These are phyloP conservation scores for Xenentodon cancila DNA, from an alignment of 2,797 vertebrate genomes.

Conservation along the genomic window DNA sequence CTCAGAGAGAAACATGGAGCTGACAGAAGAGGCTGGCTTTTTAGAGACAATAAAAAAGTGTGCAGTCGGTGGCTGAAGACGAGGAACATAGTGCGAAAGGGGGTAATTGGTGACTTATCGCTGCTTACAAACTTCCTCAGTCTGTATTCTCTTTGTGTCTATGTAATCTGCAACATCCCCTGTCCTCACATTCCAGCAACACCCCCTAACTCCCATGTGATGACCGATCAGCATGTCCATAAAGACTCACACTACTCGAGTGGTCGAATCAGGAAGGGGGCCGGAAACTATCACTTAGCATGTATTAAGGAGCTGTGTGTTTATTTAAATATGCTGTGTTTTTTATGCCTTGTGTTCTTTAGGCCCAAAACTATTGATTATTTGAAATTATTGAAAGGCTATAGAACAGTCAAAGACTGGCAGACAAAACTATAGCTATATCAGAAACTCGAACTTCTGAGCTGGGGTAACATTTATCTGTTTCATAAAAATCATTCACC, in stretches of 20 bases:
- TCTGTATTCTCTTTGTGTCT: slow-evolving; percentile 45
- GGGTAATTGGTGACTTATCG: slow-evolving; percentile 46
- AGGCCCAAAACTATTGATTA: no score
- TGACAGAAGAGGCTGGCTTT: slow-evolving; percentile 17
- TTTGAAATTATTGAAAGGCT: no score
- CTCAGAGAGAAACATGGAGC: slow-evolving; percentile 15
- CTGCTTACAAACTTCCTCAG: slow-evolving; percentile 51
- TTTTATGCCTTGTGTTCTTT: no score
- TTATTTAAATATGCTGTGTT: no score
- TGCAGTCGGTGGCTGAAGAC: slow-evolving; percentile 17
- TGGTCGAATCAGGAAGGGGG: slow-evolving; percentile 1
- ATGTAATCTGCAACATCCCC: slow-evolving; percentile 51
- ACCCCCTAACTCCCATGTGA: slow-evolving; percentile 32
- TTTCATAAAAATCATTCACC: no score
- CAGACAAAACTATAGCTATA: no score
- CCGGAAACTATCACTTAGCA: background rate
- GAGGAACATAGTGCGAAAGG: slow-evolving; percentile 10
- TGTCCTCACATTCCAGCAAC: slow-evolving; percentile 41
- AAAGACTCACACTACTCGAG: slow-evolving; percentile 22
- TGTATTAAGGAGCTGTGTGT: slow-evolving; percentile 3
- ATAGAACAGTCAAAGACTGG: no score
- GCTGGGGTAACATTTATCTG: no score
- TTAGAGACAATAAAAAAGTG: slow-evolving; percentile 19
- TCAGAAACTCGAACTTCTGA: no score
- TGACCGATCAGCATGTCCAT: slow-evolving; percentile 40